A percentile compares a stretch with the other conserved stretches of the same genome.
Conservation (phyloP, 2,797 vertebrate genomes). For the Coregonus sp. region DNA sequence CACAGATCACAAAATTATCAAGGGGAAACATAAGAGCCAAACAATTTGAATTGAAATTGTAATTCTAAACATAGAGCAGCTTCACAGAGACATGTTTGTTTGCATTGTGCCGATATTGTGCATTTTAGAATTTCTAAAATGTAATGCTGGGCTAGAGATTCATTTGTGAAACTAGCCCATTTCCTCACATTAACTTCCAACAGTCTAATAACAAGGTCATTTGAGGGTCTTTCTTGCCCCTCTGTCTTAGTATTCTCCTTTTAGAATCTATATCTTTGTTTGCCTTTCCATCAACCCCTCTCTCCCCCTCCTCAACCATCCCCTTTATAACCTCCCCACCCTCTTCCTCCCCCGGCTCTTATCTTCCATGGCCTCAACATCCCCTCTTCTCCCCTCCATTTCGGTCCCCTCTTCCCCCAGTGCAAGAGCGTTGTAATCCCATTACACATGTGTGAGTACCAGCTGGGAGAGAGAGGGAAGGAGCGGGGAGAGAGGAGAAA, state of each 20-base stretch:
- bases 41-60: too few species aligned
- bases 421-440: constrained; percentile 70
- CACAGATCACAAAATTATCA: not conserved
- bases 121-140: too few species aligned
- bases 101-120: too few species aligned
- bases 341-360: constrained; percentile 18
- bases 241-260: constrained; percentile 25
- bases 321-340: constrained; percentile 34
- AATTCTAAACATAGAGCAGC: too few species aligned
- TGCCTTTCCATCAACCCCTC: constrained; percentile 44
- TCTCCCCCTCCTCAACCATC: constrained; percentile 2
- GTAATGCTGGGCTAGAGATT: not conserved
- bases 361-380: constrained; percentile 49
- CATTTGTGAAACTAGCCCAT: constrained; percentile 43
- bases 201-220: constrained; percentile 43
- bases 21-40: too few species aligned
- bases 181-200: constrained; percentile 43
- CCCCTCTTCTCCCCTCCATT: constrained; percentile 42
- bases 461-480: constrained; percentile 59
- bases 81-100: not conserved
- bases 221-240: constrained; percentile 29
- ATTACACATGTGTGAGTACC: constrained; percentile 77
- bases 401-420: constrained; percentile 43
- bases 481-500: constrained; percentile 21
- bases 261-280: constrained; percentile 50